Base-by-base conservation (phyloP, 2,797 vertebrate genomes). In the Anguilla pacifica region DNA sequence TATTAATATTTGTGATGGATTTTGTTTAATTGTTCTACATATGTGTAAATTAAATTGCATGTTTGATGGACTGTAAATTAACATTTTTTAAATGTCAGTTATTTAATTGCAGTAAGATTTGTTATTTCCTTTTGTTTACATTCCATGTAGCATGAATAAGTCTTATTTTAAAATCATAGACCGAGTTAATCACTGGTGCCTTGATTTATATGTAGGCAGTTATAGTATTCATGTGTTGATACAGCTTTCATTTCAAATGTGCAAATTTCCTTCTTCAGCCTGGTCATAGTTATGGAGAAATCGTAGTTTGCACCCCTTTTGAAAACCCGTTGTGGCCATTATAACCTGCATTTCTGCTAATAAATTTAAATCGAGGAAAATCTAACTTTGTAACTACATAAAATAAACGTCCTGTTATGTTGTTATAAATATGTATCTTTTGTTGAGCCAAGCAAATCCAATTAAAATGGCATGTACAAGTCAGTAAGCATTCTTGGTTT, bases 91-190 rank as follows among this genome's bases (percentile, higher is more conserved):
- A 67, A 83, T 72, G 67, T 25, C 74, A 39, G 51, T 55, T 86
- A 87, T 92, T 85, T 91, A 86, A 72, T 89, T 88, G 82, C 83
- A 92, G 90, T 87, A 79, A 11, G 74, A 89, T 92, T 88, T 72
- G 70, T 13, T 89, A 92, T 35, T 88, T 81, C 64, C 35, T 70
- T 28, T 85, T 88, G 86, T 93, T 92, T 90, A 88, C 91, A 89
- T 95, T 93, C 93, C 51, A 90, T 94, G 94, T 95, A 92, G 95
- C 95, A 96, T 95, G 93, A 96, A 95, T 96, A 96, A 96, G 96
- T 91, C 70, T 87, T 77, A 93, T 53, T 89, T 61, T 46, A 67
- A 88, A 83, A 81, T 87, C 87, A 70, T 92, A 74, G 49, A 35
- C 39, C 7, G n/a, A 49, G 55, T 64, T 77, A 11, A 49, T 25